Percentiles rank a stretch among this genome's conserved stretches.
These are phyloP conservation scores for Calyptommatus sinebrachiatus DNA, from an alignment of 2,113 vertebrate genomes.

Conservation along the genomic window DNA sequence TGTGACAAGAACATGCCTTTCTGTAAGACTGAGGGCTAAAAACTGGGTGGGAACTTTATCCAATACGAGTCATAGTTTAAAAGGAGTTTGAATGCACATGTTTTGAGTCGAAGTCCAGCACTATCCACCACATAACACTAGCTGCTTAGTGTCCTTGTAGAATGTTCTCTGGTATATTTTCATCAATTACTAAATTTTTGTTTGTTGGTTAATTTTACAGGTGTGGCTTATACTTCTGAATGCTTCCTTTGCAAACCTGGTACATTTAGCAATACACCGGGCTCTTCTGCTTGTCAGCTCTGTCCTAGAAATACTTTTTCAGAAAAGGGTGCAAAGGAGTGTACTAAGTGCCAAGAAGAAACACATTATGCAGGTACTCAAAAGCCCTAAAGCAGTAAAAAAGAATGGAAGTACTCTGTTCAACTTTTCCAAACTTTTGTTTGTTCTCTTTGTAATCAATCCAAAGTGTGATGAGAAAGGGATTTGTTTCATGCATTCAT, in stretches of 20 bases:
- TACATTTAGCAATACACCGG: constrained; percentile 83
- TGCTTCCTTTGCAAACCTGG: constrained; percentile 94
- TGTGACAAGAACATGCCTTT: too few species aligned
- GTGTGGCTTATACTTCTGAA: constrained; percentile 93
- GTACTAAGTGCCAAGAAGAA: constrained; percentile 78
- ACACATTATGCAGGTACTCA: constrained; percentile 84
- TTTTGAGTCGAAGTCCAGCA: background rate
- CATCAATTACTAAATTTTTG: background rate
- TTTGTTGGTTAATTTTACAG: constrained; percentile 63
- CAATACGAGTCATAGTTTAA: background rate
- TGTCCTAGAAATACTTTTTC: constrained; percentile 90
- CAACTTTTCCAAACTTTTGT: too few species aligned
- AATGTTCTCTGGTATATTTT: background rate
- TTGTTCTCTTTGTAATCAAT: too few species aligned
- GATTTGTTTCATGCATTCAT: too few species aligned
- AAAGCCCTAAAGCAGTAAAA: background rate
- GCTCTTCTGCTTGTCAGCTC: constrained; percentile 82
- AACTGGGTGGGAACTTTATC: background rate
- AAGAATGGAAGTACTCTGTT: background rate
- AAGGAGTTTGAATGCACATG: background rate
- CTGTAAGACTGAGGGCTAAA: too few species aligned
- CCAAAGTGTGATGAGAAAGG: too few species aligned
- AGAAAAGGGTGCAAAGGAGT: constrained; percentile 88
- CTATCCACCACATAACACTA: background rate
- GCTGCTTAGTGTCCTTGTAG: background rate